Conservation (phyloP, 2,888 invertebrate genomes). For the Xiphydria camelus region DNA sequence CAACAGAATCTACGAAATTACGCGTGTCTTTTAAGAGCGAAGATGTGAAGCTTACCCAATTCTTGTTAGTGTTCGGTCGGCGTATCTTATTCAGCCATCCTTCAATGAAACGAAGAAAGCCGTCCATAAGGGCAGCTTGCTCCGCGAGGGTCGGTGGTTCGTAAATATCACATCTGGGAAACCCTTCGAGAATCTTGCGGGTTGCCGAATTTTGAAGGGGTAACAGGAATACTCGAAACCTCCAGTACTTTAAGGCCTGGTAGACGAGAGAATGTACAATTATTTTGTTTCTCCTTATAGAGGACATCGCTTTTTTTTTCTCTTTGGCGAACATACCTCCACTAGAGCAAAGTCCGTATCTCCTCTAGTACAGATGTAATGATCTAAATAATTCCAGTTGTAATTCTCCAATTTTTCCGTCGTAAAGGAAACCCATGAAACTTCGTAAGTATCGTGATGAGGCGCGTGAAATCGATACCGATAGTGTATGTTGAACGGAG, state of each 20-base stretch:
- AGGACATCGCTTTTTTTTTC: background rate
- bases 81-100: slow-evolving; percentile 88
- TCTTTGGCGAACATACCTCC: slow-evolving; percentile 66
- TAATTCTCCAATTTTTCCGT: slow-evolving; percentile 94
- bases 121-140: slow-evolving; percentile 66
- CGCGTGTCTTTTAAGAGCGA: too few species aligned
- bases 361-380: slow-evolving; percentile 93
- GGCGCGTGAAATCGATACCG: slow-evolving; percentile 91
- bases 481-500: slow-evolving; percentile 89
- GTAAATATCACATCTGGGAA: slow-evolving; percentile 82
- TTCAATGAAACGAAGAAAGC: slow-evolving; percentile 82
- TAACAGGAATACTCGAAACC: slow-evolving; percentile 85
- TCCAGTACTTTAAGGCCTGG: slow-evolving; percentile 85
- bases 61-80: slow-evolving; percentile 72
- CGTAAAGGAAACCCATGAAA: slow-evolving; percentile 91
- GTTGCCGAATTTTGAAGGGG: slow-evolving; percentile 81
- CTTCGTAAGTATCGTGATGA: slow-evolving; percentile 89
- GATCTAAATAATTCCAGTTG: slow-evolving; percentile 97
- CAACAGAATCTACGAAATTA: too few species aligned
- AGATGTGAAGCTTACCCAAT: slow-evolving; percentile 82
- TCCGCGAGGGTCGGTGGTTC: slow-evolving; percentile 65
- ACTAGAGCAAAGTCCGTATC: slow-evolving; percentile 87
- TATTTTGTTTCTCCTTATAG: background rate
- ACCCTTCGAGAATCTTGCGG: slow-evolving; percentile 75
- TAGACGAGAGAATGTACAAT: slow-evolving; percentile 18